Conservation (phyloP, 2,797 vertebrate genomes). For the Natrix natrix region DNA sequence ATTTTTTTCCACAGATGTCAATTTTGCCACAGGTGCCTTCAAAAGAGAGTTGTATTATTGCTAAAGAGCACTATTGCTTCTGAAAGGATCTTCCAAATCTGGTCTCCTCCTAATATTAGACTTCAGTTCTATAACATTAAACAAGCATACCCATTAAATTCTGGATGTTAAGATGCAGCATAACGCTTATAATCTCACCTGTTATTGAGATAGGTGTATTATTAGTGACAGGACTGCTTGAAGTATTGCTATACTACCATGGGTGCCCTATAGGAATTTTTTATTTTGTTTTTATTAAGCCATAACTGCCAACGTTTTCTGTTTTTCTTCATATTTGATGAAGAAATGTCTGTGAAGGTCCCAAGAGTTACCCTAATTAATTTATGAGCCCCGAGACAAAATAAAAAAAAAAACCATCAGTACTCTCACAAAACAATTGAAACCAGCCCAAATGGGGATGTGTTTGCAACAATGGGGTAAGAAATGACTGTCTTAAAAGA, state of each 20-base stretch:
- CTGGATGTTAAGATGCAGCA: neutral
- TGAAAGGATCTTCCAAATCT: neutral
- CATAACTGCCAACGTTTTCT: neutral
- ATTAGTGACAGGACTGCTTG: conserved; percentile 9
- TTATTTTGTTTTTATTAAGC: neutral
- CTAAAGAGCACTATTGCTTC: neutral
- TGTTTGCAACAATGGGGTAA: neutral
- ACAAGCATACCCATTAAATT: neutral
- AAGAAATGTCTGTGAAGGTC: neutral
- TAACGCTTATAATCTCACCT: neutral
- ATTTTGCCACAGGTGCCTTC: neutral
- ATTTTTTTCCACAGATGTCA: neutral
- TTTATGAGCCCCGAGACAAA: no score
- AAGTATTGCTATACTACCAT: neutral
- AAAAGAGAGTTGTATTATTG: neutral
- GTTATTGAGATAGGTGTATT: neutral
- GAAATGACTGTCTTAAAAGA: neutral
- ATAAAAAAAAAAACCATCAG: neutral
- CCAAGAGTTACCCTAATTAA: no score
- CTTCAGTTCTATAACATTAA: neutral
- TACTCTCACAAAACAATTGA: neutral
- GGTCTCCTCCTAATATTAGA: neutral
- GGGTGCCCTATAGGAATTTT: neutral
- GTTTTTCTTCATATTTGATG: neutral
- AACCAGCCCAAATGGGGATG: neutral